A percentile compares a stretch with the other conserved stretches of the same genome.
Evolutionary conservation across 2,888 invertebrate species (phyloP).

Genomic region (Atrina japonica): DNA sequence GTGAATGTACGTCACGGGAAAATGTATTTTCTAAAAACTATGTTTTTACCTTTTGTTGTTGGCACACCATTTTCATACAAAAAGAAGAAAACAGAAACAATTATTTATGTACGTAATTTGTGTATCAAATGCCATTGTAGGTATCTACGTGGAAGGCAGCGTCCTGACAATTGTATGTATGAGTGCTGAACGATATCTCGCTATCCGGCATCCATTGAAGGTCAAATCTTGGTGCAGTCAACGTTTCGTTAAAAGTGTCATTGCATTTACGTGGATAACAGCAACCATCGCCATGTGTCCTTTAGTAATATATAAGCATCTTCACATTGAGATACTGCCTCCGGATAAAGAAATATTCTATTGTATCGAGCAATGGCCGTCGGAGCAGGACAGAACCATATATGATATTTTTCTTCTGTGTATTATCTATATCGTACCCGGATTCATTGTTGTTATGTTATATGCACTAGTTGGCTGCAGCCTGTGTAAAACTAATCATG

Average conservation of each 20-base stretch:
- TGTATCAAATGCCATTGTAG: too few species aligned
- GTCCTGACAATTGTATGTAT: slow-evolving; percentile 90
- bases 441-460: slow-evolving; percentile 81
- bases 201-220: slow-evolving; percentile 88
- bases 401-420: slow-evolving; percentile 87
- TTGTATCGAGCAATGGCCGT: slow-evolving; percentile 62
- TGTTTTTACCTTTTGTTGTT: too few species aligned
- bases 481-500: slow-evolving; percentile 72
- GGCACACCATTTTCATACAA: too few species aligned
- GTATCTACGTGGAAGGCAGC: slow-evolving; percentile 86
- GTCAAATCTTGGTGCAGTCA: slow-evolving; percentile 87
- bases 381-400: slow-evolving; percentile 81
- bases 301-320: slow-evolving; percentile 83
- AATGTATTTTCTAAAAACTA: too few species aligned
- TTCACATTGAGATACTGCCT: slow-evolving; percentile 35
- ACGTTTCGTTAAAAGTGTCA: slow-evolving; percentile 84
- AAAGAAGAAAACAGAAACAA: too few species aligned
- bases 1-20: too few species aligned
- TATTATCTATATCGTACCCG: slow-evolving; percentile 88
- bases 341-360: slow-evolving; percentile 32
- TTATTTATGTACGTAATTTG: too few species aligned
- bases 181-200: slow-evolving; percentile 87
- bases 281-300: slow-evolving; percentile 87
- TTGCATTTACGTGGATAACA: slow-evolving; percentile 86
- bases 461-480: slow-evolving; percentile 81